phyloP scores from a whole-genome alignment of 2,113 vertebrate species.

The Aegithalos caudatus region DNA sequence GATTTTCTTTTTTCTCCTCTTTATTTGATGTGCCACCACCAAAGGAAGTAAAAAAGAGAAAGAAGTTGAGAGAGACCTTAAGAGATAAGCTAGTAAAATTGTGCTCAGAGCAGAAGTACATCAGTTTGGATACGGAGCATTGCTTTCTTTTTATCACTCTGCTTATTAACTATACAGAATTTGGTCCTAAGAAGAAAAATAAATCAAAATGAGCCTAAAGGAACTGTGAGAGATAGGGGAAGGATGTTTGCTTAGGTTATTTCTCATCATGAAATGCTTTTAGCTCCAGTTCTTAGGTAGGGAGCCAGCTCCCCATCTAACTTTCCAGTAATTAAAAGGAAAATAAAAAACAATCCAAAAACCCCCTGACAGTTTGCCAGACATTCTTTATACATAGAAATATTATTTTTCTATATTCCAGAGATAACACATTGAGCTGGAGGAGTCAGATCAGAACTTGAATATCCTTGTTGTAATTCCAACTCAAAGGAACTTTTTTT shows the following conservation, averaged over 20 bases:
- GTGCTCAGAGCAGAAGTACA: neutral
- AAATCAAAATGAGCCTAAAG: neutral
- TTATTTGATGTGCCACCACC: neutral
- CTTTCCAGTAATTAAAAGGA: neutral
- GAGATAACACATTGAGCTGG: neutral
- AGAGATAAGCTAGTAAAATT: neutral
- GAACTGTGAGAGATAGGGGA: neutral
- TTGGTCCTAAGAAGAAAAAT: neutral
- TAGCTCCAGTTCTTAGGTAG: neutral
- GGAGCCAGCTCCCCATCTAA: neutral
- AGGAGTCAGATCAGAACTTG: neutral
- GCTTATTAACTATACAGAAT: neutral
- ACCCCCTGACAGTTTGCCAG: neutral
- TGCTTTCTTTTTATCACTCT: constrained; percentile 11
- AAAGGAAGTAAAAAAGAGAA: neutral
- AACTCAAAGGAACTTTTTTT: neutral
- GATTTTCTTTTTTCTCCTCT: neutral
- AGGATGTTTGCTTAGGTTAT: constrained; percentile 11
- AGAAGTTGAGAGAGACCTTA: neutral
- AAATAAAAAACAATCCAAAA: neutral
- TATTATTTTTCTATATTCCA: neutral
- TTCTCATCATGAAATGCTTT: constrained; percentile 3
- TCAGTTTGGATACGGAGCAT: neutral
- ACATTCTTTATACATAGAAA: neutral
- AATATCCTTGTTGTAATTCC: constrained; percentile 12